Evolutionary conservation across 2,113 vertebrate species (phyloP).

Genomic region (Brachypteracias leptosomus): DNA sequence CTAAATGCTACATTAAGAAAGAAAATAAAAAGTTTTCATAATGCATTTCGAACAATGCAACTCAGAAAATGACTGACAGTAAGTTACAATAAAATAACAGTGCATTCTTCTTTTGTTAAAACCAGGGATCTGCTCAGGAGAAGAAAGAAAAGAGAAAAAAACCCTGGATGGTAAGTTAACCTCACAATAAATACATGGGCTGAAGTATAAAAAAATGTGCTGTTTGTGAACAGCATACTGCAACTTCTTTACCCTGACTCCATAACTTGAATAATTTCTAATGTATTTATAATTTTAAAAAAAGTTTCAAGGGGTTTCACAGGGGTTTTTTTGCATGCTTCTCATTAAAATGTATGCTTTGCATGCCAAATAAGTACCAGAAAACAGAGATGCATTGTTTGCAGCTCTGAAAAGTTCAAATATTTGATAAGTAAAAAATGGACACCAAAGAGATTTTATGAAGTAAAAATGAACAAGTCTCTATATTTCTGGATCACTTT

Average conservation of each 20-base stretch:
- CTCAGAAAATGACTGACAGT: neutral
- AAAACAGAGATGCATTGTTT: neutral
- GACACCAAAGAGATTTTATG: neutral
- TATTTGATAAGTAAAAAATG: neutral
- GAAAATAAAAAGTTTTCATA: neutral
- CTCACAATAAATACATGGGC: neutral
- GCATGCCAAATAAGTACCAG: neutral
- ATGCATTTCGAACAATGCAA: neutral
- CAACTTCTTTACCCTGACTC: neutral
- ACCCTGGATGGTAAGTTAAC: rapidly evolving
- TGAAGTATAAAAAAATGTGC: neutral
- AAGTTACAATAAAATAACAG: neutral
- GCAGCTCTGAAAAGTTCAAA: neutral
- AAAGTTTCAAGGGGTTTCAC: neutral
- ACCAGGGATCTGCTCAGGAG: neutral
- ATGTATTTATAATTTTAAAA: neutral
- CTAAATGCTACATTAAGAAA: neutral
- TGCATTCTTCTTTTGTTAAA: neutral
- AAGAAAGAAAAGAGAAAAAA: neutral
- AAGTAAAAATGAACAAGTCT: neutral
- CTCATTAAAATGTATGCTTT: neutral
- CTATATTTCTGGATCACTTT: neutral
- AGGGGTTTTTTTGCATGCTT: neutral
- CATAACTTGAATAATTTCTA: neutral
- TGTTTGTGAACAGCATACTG: neutral